phyloP scores from a whole-genome alignment of 2,113 vertebrate species.

The Epinephelus cyanopodus region DNA sequence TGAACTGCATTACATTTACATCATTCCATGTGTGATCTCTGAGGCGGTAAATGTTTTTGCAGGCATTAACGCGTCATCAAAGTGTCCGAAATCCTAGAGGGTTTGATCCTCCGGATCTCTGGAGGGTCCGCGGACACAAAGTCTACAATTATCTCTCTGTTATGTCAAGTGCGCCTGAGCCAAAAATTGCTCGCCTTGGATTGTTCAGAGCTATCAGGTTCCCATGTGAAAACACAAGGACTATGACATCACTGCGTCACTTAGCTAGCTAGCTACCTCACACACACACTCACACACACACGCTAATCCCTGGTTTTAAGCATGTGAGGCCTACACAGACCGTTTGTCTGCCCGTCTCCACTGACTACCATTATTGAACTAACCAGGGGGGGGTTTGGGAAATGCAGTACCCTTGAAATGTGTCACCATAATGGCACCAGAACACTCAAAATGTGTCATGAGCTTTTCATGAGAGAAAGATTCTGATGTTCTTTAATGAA shows the following conservation, averaged over 20 bases:
- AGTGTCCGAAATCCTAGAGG: slow-evolving; percentile 72
- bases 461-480: neutral
- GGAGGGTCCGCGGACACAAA: slow-evolving; percentile 71
- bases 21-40: slow-evolving; percentile 74
- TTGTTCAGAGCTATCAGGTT: slow-evolving; percentile 77
- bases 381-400: slow-evolving; percentile 29
- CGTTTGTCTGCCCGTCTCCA: slow-evolving; percentile 20
- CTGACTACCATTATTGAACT: slow-evolving; percentile 24
- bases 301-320: slow-evolving; percentile 50
- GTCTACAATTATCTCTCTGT: slow-evolving; percentile 80
- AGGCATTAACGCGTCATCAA: slow-evolving; percentile 80
- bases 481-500: neutral
- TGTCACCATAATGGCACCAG: slow-evolving; percentile 15
- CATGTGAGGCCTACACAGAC: slow-evolving; percentile 45
- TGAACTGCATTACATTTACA: slow-evolving; percentile 62
- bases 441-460: neutral
- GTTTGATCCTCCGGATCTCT: slow-evolving; percentile 72
- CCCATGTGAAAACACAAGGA: slow-evolving; percentile 78
- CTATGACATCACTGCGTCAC: slow-evolving; percentile 79
- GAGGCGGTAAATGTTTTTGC: slow-evolving; percentile 77
- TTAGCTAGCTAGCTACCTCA: slow-evolving; percentile 68
- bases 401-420: slow-evolving; percentile 32
- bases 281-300: slow-evolving; percentile 35
- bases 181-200: slow-evolving; percentile 78
- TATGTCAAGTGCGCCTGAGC: slow-evolving; percentile 78